Percentiles rank a stretch among this genome's conserved stretches.
phyloP scores from a whole-genome alignment of 2,888 invertebrate genomes.

The Drosophila macrospina region DNA sequence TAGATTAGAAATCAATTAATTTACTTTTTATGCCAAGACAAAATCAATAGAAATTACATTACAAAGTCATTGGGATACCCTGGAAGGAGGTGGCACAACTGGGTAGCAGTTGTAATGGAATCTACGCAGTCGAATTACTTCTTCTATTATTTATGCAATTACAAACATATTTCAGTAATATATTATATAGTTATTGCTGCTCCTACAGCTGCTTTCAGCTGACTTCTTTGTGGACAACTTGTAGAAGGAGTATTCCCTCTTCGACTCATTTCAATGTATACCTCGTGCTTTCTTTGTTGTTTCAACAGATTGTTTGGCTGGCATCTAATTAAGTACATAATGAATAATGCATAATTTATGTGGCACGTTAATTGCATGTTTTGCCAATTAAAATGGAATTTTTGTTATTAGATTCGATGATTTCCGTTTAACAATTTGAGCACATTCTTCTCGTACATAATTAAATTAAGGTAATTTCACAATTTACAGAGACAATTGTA shows the following conservation, averaged over 20 bases:
- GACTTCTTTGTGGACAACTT: neutral
- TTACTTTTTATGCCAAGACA: constrained; percentile 24
- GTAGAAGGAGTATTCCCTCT: neutral
- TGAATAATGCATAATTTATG: constrained; percentile 58
- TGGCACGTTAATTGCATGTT: constrained; percentile 1
- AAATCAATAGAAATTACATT: constrained; percentile 44
- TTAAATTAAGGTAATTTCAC: constrained; percentile 1
- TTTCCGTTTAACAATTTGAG: constrained; percentile 1
- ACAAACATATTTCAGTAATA: neutral
- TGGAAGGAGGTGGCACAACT: neutral
- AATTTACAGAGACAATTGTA: neutral
- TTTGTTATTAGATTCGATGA: neutral
- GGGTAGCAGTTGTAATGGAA: neutral
- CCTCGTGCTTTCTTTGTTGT: neutral
- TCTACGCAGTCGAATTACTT: neutral
- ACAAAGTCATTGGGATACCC: constrained; percentile 14
- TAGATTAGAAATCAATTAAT: constrained; percentile 73
- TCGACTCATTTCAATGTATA: neutral
- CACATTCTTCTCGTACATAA: neutral
- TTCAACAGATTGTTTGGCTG: constrained; percentile 5
- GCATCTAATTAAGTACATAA: constrained; percentile 45
- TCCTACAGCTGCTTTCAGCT: too few relatives aligned
- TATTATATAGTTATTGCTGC: constrained; percentile 1
- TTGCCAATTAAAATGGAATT: neutral
- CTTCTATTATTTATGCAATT: neutral